Conservation (phyloP, 1,140 invertebrate genomes). For the Agraylea sexmaculata region DNA sequence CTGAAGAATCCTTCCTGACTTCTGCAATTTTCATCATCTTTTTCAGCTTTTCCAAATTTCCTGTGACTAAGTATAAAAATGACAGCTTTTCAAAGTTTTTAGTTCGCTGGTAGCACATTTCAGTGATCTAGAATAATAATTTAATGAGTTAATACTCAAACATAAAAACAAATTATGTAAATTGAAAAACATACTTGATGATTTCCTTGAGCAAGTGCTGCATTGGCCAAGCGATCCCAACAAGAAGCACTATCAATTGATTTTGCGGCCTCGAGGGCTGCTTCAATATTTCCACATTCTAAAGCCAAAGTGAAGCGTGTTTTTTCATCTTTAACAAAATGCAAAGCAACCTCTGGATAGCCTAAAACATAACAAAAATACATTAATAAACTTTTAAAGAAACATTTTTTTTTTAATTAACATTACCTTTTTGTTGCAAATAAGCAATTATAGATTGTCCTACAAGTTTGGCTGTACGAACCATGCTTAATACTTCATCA, state of each 20-base stretch:
- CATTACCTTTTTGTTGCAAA: conserved; percentile 80
- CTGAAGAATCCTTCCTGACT: conserved; percentile 88
- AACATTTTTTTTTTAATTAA: too few relatives aligned
- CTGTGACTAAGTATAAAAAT: conserved; percentile 96
- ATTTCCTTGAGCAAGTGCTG: conserved; percentile 88
- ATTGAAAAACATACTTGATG: conserved; percentile 60
- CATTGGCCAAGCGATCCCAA: conserved; percentile 95
- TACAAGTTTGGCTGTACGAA: conserved; percentile 89
- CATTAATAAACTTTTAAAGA: conserved; percentile 5
- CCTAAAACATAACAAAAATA: conserved; percentile 39
- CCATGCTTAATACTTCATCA: conserved; percentile 97
- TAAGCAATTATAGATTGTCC: conserved; percentile 99
- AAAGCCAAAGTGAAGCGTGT: conserved; percentile 92
- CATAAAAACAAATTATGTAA: too few relatives aligned
- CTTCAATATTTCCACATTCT: conserved; percentile 98
- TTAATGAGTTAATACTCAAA: too few relatives aligned
- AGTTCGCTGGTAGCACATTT: conserved; percentile 98
- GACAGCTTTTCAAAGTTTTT: conserved; percentile 99
- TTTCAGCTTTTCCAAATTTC: conserved; percentile 92
- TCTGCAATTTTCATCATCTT: conserved; percentile 99
- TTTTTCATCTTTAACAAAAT: conserved; percentile 99
- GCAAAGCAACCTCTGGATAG: conserved; percentile 98
- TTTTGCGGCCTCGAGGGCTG: conserved; percentile 86
- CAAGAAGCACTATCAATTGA: conserved; percentile 86
- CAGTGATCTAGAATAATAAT: conserved; percentile 63